phyloP scores from a whole-genome alignment of 2,888 invertebrate species.

The Onchidella celtica region DNA sequence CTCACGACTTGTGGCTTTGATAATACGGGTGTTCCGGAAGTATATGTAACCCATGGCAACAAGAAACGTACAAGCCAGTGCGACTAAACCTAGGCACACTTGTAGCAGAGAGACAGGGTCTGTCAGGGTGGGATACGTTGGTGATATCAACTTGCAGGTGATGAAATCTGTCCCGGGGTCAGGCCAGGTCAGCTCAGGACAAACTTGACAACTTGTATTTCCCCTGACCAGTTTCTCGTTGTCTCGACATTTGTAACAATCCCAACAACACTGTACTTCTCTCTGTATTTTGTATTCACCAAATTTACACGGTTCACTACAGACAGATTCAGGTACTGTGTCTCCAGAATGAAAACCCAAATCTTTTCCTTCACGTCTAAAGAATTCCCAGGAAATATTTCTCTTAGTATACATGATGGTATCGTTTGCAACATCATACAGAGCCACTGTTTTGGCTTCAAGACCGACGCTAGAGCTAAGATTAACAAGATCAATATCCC shows the following conservation, averaged over 20 bases:
- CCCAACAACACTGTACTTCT: slow-evolving; percentile 64
- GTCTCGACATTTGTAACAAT: slow-evolving; percentile 58
- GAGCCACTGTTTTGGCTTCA: background rate
- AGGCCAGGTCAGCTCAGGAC: slow-evolving; percentile 49
- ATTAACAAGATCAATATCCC: background rate
- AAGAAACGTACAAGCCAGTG: slow-evolving; percentile 23
- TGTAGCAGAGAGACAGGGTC: slow-evolving; percentile 27
- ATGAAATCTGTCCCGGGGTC: slow-evolving; percentile 25
- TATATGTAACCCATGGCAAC: slow-evolving; percentile 51
- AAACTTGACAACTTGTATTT: slow-evolving; percentile 52
- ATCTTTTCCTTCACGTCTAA: background rate
- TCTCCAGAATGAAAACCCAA: background rate
- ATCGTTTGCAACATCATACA: background rate
- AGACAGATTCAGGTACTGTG: slow-evolving; percentile 51
- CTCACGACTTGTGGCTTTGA: slow-evolving; percentile 65
- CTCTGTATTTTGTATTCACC: slow-evolving; percentile 56
- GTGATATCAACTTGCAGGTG: slow-evolving; percentile 32
- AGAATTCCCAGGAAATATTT: background rate
- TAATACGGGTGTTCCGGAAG: slow-evolving; percentile 56
- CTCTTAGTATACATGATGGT: background rate
- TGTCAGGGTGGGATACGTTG: slow-evolving; percentile 20
- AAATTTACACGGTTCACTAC: slow-evolving; percentile 57
- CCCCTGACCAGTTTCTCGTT: slow-evolving; percentile 52
- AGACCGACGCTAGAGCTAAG: background rate
- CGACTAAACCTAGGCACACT: slow-evolving; percentile 46